These are phyloP conservation scores for Cuculus canorus DNA, from an alignment of 2,797 vertebrate species.

Conservation along the genomic window DNA sequence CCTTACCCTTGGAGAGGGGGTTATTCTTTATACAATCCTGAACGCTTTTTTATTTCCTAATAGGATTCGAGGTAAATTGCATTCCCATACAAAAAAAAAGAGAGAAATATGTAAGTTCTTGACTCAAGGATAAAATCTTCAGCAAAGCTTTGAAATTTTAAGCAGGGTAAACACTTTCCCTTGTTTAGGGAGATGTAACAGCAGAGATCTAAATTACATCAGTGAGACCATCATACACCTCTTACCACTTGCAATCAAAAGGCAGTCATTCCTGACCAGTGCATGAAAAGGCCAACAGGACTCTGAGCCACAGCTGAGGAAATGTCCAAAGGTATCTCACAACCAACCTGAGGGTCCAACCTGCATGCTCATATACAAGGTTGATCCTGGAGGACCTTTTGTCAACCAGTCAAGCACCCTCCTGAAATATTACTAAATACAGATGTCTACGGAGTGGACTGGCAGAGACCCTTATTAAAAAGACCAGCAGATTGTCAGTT, in stretches of 20 bases:
- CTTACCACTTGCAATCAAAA: not conserved
- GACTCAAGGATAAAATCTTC: not conserved
- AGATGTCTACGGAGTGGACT: not conserved
- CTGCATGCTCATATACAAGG: not conserved
- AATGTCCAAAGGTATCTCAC: not conserved
- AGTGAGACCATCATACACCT: not conserved
- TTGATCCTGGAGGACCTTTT: not conserved
- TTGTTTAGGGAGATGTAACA: not conserved
- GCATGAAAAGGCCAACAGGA: not conserved
- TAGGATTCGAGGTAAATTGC: not conserved
- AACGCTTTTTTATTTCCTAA: not conserved
- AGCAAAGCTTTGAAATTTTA: not conserved
- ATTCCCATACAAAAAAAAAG: not conserved
- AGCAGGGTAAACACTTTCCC: accelerated
- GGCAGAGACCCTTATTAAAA: not conserved
- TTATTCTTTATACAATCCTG: not conserved
- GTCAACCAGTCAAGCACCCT: not conserved
- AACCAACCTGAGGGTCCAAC: not conserved
- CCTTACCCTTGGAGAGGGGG: not conserved
- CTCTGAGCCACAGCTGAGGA: not conserved
- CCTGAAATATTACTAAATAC: not conserved
- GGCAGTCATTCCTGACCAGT: not conserved
- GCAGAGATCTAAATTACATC: not conserved
- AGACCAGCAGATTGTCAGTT: not conserved
- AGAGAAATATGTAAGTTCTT: not conserved